phyloP scores from a whole-genome alignment of 2,888 invertebrate species.

The Drosophila prostipennis region DNA sequence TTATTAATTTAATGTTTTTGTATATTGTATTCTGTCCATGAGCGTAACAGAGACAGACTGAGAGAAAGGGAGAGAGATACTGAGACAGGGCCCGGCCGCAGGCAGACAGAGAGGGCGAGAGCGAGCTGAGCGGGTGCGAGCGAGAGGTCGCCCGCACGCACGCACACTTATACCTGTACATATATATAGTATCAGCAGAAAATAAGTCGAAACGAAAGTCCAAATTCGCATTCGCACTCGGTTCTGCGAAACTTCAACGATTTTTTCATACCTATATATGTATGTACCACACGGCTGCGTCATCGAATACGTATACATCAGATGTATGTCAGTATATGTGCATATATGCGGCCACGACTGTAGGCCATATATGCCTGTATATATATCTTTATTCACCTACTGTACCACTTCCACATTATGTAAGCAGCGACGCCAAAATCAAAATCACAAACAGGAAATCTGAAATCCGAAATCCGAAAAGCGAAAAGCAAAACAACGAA shows the following conservation, averaged over 20 bases:
- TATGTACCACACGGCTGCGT: constrained; percentile 25
- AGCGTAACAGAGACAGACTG: constrained; percentile 61
- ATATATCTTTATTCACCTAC: constrained; percentile 69
- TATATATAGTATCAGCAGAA: constrained; percentile 45
- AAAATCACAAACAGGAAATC: constrained; percentile 36
- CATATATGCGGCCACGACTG: constrained; percentile 33
- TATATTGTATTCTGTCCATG: constrained; percentile 72
- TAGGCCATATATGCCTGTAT: constrained; percentile 63
- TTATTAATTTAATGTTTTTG: constrained; percentile 79
- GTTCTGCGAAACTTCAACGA: constrained; percentile 27
- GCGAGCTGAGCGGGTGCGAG: constrained; percentile 45
- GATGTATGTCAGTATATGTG: constrained; percentile 35
- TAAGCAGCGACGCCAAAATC: constrained; percentile 71
- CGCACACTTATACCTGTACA: constrained; percentile 42
- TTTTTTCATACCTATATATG: constrained; percentile 31
- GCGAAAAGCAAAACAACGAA: constrained; percentile 53
- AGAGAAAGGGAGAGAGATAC: constrained; percentile 71
- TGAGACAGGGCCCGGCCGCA: constrained; percentile 75
- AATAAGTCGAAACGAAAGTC: constrained; percentile 4
- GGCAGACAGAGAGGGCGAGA: constrained; percentile 57
- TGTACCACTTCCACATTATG: constrained; percentile 74
- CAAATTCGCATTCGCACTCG: not conserved
- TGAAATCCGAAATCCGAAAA: constrained; percentile 33
- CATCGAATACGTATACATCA: constrained; percentile 28
- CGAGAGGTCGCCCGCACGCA: constrained; percentile 27